Conservation (phyloP, 2,113 vertebrate genomes). For the Datnioides undecimradiatus region DNA sequence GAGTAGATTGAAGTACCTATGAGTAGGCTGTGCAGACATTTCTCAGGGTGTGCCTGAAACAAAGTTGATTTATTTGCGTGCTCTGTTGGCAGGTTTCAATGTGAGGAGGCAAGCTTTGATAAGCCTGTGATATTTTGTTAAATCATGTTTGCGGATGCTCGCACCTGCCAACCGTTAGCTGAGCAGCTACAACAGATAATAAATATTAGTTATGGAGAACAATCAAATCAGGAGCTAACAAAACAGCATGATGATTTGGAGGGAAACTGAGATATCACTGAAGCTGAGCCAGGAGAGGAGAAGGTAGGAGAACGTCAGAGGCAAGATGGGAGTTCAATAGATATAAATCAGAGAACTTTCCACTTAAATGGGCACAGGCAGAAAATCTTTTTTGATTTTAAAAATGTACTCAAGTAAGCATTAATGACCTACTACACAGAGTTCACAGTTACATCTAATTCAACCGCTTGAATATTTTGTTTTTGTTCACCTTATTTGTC, state of each 20-base stretch:
- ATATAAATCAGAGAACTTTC: constrained; percentile 28
- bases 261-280: constrained; percentile 29
- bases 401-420: neutral
- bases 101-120: constrained; percentile 29
- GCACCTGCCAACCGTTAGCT: constrained; percentile 63
- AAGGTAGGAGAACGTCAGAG: constrained; percentile 6
- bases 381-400: constrained; percentile 32
- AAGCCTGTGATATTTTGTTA: constrained; percentile 48
- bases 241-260: constrained; percentile 46
- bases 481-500: neutral
- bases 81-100: constrained; percentile 47
- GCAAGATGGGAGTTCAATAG: constrained; percentile 1
- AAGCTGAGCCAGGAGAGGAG: constrained; percentile 7
- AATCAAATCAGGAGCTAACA: constrained; percentile 62
- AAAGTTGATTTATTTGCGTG: constrained; percentile 28
- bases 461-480: neutral
- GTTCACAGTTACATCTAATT: constrained; percentile 3
- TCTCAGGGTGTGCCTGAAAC: constrained; percentile 5
- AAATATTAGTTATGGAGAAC: constrained; percentile 55
- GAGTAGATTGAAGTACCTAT: neutral
- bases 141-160: constrained; percentile 57
- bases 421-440: neutral
- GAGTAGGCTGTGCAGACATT: neutral
- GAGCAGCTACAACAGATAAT: constrained; percentile 43
- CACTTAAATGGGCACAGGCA: neutral